Conservation (phyloP, 1,140 invertebrate genomes). For the Hycleus phaleratus region DNA sequence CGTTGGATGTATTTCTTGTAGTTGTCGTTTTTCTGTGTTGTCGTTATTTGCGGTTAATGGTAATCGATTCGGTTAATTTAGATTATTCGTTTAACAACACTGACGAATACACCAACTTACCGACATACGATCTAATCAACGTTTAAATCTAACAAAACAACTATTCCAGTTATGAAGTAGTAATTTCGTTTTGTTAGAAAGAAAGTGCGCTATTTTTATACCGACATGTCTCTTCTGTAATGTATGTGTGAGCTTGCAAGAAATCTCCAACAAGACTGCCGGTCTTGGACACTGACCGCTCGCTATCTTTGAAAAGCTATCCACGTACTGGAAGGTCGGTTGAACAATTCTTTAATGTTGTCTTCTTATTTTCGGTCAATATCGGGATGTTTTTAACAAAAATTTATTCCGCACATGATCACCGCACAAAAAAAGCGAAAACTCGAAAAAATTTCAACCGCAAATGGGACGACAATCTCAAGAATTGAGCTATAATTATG, state of each 20-base stretch:
- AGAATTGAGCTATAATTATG: not conserved
- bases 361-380: conserved; percentile 13
- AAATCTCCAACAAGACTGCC: conserved; percentile 16
- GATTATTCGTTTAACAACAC: conserved; percentile 19
- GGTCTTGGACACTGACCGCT: conserved; percentile 20
- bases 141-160: too few relatives aligned
- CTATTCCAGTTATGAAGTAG: too few relatives aligned
- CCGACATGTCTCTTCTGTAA: not conserved
- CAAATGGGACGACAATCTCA: not conserved
- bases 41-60: conserved; percentile 26
- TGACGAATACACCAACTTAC: too few relatives aligned
- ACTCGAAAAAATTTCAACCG: not conserved
- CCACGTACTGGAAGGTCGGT: conserved; percentile 27
- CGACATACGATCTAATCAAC: too few relatives aligned
- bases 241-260: conserved; percentile 26
- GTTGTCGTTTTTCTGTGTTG: conserved; percentile 20
- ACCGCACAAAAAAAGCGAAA: not conserved
- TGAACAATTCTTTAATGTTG: conserved; percentile 23
- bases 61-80: conserved; percentile 30
- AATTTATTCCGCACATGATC: not conserved
- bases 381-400: not conserved
- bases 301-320: conserved; percentile 15
- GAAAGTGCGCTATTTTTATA: too few relatives aligned
- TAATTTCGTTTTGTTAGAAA: too few relatives aligned
- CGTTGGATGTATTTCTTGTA: not conserved